A percentile compares a stretch with the other conserved stretches of the same genome.
phyloP scores from a whole-genome alignment of 2,888 invertebrate genomes.

The Apodemia duryi region DNA sequence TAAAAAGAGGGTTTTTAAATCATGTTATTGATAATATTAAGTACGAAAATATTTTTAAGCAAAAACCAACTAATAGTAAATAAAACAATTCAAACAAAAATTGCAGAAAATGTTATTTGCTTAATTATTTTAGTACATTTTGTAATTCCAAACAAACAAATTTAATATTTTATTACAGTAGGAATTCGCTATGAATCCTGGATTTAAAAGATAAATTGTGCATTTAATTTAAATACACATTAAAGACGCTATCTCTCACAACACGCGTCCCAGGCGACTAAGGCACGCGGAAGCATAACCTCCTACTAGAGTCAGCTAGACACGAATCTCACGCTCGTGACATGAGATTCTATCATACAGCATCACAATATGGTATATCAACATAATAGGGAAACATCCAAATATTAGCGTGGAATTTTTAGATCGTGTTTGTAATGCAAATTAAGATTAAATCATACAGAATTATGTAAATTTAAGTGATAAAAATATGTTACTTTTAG shows the following conservation, averaged over 20 bases:
- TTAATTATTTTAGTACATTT: too few species aligned
- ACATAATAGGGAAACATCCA: slow-evolving; percentile 15
- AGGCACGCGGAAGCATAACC: slow-evolving; percentile 37
- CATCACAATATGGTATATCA: slow-evolving; percentile 25
- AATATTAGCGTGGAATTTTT: slow-evolving; percentile 12
- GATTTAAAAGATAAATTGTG: background rate
- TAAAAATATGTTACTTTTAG: background rate
- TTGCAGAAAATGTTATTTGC: too few species aligned
- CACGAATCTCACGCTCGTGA: slow-evolving; percentile 36
- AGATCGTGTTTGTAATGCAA: background rate
- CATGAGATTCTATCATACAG: slow-evolving; percentile 35
- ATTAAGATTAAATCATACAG: background rate
- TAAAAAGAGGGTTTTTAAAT: too few species aligned
- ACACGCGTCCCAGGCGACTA: slow-evolving; percentile 23
- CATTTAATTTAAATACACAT: background rate
- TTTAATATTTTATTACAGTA: background rate
- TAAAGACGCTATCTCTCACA: slow-evolving; percentile 16
- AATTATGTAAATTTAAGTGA: slow-evolving; percentile 3
- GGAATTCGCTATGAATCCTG: background rate
- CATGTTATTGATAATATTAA: too few species aligned
- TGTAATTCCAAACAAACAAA: background rate
- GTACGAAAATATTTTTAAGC: too few species aligned
- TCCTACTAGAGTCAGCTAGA: slow-evolving; percentile 35
- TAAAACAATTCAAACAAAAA: too few species aligned
- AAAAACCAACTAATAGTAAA: too few species aligned